A percentile compares a stretch with the other conserved stretches of the same genome.
Conservation (phyloP, 2,797 vertebrate genomes). For the Halcyon smyrnensis region DNA sequence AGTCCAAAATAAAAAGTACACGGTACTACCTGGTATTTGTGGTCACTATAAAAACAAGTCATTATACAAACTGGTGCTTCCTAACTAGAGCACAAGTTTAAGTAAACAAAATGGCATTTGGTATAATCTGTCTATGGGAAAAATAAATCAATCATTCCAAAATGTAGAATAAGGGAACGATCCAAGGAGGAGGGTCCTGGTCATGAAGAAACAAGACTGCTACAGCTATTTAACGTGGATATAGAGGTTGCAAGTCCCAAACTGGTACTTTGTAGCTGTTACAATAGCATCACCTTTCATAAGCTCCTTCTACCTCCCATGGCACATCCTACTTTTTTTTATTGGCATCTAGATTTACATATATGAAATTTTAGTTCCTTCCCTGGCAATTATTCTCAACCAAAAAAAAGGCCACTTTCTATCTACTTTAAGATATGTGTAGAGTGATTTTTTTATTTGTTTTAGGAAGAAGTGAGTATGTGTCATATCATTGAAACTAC, state of each 20-base stretch:
- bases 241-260: not conserved
- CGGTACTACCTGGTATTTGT: not conserved
- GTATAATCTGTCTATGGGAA: not conserved
- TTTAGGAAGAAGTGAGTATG: not conserved
- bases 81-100: not conserved
- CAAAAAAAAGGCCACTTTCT: not conserved
- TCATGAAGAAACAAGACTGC: not conserved
- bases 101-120: not conserved
- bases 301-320: not conserved
- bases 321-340: not conserved
- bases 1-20: not conserved
- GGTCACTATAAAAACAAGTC: not conserved
- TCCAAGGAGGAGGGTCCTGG: not conserved
- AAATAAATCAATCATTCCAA: not conserved
- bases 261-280: not conserved
- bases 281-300: not conserved
- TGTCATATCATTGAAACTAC: not conserved
- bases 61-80: not conserved
- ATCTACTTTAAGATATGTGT: not conserved
- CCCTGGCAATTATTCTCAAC: not conserved
- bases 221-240: not conserved
- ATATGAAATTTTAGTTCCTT: not conserved
- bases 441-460: not conserved
- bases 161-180: not conserved
- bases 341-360: not conserved